Evolutionary conservation across 1,140 invertebrate genomes (phyloP).

Genomic region (Drosophila quadrilineata): DNA sequence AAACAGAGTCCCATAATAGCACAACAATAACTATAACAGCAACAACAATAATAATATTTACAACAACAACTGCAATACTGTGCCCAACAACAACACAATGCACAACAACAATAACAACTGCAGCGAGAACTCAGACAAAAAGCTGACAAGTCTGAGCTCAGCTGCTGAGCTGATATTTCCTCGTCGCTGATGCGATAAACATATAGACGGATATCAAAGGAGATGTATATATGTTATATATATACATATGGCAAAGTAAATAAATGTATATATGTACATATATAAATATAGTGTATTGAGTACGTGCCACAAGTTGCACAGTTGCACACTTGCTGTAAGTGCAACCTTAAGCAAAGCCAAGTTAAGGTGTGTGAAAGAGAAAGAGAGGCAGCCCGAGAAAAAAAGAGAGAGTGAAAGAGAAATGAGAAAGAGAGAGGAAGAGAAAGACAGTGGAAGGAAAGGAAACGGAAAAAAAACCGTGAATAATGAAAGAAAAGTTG

Average conservation of each 20-base stretch:
- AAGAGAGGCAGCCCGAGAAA: background rate
- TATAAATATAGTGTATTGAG: background rate
- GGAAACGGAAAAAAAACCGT: background rate
- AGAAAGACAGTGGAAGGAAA: background rate
- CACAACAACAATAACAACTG: constrained; percentile 7
- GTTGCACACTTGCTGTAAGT: constrained; percentile 3
- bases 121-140: constrained; percentile 26
- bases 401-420: background rate
- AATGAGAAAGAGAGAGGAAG: background rate
- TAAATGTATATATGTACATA: background rate
- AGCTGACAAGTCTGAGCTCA: constrained; percentile 55
- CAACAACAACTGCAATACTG: constrained; percentile 4
- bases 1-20: constrained; percentile 43
- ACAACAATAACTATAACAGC: constrained; percentile 11
- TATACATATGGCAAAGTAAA: background rate
- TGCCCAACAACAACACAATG: background rate
- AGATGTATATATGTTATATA: background rate
- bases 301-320: constrained; percentile 9
- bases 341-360: background rate
- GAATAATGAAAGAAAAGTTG: too few species aligned
- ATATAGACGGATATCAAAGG: too few species aligned
- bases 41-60: constrained; percentile 5
- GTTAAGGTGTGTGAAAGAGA: background rate
- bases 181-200: background rate
- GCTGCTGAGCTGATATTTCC: constrained; percentile 34